These are phyloP conservation scores for Metridium senile DNA, from an alignment of 92 coral and sea anemone species.

Conservation along the genomic window DNA sequence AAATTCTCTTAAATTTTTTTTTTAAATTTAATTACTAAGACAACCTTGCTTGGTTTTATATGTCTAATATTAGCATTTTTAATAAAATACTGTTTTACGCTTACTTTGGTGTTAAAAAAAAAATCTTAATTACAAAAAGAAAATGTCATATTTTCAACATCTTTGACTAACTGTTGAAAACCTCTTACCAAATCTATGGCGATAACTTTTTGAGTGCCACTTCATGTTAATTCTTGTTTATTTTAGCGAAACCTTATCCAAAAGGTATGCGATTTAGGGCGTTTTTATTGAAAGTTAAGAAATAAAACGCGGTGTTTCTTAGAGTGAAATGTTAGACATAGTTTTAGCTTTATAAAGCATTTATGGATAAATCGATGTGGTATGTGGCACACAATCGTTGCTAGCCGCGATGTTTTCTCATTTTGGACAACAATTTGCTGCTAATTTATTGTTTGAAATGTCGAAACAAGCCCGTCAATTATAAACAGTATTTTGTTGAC, in stretches of 20 bases:
- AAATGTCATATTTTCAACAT: too few relatives aligned
- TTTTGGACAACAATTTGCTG: constrained; percentile 15
- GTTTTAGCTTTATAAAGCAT: neutral
- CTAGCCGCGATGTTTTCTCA: neutral
- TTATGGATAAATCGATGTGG: too few relatives aligned
- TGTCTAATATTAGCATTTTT: constrained; percentile 5
- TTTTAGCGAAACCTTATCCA: neutral
- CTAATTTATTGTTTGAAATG: constrained; percentile 26
- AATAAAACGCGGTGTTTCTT: neutral
- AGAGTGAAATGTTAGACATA: neutral
- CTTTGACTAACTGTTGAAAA: too few relatives aligned
- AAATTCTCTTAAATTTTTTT: neutral
- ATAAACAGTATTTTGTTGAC: constrained; percentile 12
- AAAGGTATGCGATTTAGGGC: neutral
- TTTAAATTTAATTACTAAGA: neutral
- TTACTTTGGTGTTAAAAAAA: neutral
- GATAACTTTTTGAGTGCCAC: neutral
- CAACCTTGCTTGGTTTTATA: neutral
- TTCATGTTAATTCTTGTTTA: neutral
- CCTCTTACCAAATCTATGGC: neutral
- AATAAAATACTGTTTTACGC: neutral
- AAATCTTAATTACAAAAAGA: neutral
- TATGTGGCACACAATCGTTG: constrained; percentile 5
- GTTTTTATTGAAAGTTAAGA: neutral
- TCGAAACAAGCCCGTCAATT: constrained; percentile 5